Base-by-base conservation (phyloP, 2,113 vertebrate genomes). In the Tetrao urogallus region DNA sequence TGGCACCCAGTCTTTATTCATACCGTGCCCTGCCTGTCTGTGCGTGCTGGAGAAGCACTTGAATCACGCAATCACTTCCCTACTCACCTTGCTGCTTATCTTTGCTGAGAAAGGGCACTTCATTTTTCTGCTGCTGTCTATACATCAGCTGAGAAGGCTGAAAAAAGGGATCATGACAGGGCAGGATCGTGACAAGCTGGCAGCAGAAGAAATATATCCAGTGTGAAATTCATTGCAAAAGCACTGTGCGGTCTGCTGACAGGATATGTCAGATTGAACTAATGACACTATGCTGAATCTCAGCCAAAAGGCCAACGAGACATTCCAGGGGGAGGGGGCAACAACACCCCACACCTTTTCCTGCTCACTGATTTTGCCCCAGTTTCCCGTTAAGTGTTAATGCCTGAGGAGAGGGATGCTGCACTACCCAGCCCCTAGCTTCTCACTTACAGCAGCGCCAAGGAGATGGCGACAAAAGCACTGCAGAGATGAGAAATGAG, bases 1-100 rank as follows among this genome's bases (percentile, higher is more conserved):
- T 87, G 89, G 95, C 92, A 96, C 95, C 87, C 69, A 17, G 90
- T 47, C 92, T 91, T 92, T 94, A 95, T 95, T 91, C 92, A 69
- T 61, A 74, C 89, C 58, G 77, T 80, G 79, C 85, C 40, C 61
- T 90, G 81, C 69, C 88, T 92, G 86, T 89, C 95, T 93, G 6
- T 0, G 4, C 57, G 2, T 56, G 88, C 19, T 86, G 71, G 28
- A 36, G 82, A 48, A 74, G 84, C 4, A 1, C 48, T 0, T 13
- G 2, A 54, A 85, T 83, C 32, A 4, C 76, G 34, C 61, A 47
- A 30, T 75, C 6, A 0, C 47, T 32, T 63, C 64, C 27, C 32
- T 2, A 0, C 84, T 89, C 91, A 0, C 0, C 0, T 12, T n/a
- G 25, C 1, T 43, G 52, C 43, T 86, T 69, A 17, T 73, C 88